Conservation (phyloP, 2,797 vertebrate species). For the Myiotriccus ornatus region DNA sequence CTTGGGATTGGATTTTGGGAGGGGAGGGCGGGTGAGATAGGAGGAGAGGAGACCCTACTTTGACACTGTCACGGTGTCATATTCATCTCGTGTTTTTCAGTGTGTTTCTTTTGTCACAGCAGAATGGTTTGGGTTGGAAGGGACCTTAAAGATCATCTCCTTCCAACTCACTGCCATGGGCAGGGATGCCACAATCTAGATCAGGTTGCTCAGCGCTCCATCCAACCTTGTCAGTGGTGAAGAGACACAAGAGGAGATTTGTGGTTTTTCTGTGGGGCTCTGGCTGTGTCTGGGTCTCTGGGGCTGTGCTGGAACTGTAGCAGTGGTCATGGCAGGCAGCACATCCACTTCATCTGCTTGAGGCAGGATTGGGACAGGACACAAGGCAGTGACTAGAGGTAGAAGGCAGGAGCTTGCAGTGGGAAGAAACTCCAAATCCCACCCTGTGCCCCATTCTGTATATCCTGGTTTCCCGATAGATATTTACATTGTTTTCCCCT, state of each 20-base stretch:
- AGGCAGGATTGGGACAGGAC: neutral
- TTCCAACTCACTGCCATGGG: neutral
- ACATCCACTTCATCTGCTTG: rapidly evolving
- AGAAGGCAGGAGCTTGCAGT: neutral
- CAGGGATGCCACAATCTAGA: neutral
- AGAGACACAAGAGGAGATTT: neutral
- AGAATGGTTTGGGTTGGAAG: neutral
- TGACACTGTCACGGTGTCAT: rapidly evolving
- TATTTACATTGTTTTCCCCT: slow-evolving; percentile 37
- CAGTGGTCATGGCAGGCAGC: neutral
- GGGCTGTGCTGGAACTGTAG: neutral
- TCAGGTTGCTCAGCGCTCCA: neutral
- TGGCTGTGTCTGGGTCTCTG: neutral
- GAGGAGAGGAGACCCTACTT: neutral
- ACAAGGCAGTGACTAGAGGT: neutral
- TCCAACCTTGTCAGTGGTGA: rapidly evolving
- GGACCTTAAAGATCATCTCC: neutral
- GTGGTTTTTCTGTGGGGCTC: neutral
- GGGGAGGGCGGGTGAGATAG: rapidly evolving
- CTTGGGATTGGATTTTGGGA: neutral
- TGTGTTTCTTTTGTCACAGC: neutral
- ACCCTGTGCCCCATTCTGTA: neutral
- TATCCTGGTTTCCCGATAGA: neutral
- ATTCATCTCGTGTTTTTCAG: neutral
- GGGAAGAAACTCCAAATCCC: neutral